Conservation (phyloP, 2,888 invertebrate species). For the Nomada goodeniana region DNA sequence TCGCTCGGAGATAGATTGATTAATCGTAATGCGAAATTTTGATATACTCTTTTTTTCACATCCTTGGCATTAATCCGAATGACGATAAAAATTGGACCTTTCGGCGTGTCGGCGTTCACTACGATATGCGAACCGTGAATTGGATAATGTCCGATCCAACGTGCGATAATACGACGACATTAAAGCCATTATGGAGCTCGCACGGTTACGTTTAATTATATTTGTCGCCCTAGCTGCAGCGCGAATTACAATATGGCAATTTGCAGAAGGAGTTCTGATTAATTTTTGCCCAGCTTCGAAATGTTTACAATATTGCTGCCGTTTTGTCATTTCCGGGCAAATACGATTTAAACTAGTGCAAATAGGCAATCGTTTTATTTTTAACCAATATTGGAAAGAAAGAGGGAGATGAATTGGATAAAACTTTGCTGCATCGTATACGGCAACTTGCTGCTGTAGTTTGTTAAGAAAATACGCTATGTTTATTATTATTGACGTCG, state of each 20-base stretch:
- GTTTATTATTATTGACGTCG: too few relatives aligned
- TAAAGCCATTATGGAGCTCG: conserved; percentile 40
- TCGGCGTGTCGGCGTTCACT: not conserved
- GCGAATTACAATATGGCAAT: conserved; percentile 45
- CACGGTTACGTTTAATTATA: conserved; percentile 49
- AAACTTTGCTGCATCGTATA: too few relatives aligned
- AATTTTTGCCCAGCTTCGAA: conserved; percentile 35
- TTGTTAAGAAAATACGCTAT: too few relatives aligned
- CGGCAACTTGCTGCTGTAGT: too few relatives aligned
- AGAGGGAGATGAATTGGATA: not conserved
- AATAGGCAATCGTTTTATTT: not conserved
- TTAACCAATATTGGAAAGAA: not conserved
- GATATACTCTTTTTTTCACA: too few relatives aligned
- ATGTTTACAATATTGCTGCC: conserved; percentile 17
- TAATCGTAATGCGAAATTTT: too few relatives aligned
- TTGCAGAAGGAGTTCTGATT: conserved; percentile 37
- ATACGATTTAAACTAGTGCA: not conserved
- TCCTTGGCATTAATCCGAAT: not conserved
- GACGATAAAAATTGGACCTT: not conserved
- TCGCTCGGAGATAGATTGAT: too few relatives aligned
- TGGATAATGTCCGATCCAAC: conserved; percentile 36
- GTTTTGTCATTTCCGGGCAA: not conserved
- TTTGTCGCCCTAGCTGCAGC: conserved; percentile 33
- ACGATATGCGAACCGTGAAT: conserved; percentile 9
- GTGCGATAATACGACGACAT: conserved; percentile 31